Percentiles rank a stretch among this genome's conserved stretches.
These are phyloP conservation scores for Torymus texanus DNA, from an alignment of 2,888 invertebrate genomes.

Conservation along the genomic window DNA sequence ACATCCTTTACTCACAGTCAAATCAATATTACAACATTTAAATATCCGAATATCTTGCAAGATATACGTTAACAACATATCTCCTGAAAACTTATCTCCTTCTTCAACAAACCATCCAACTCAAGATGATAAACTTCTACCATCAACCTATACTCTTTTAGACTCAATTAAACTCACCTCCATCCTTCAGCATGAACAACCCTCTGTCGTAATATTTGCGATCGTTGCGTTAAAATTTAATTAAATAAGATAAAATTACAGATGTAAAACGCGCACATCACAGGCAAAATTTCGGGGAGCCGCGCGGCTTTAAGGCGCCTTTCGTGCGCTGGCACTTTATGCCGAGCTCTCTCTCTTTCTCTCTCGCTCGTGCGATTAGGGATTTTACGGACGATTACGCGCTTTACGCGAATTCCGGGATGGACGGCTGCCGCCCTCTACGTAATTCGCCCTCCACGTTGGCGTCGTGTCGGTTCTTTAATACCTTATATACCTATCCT, in stretches of 20 bases:
- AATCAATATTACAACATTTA: too few species aligned
- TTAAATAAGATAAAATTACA: slow-evolving; percentile 26
- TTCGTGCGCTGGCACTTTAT: slow-evolving; percentile 59
- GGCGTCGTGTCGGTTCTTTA: background rate
- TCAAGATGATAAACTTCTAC: too few species aligned
- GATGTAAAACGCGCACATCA: slow-evolving; percentile 9
- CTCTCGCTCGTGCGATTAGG: slow-evolving; percentile 57
- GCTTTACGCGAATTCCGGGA: slow-evolving; percentile 51
- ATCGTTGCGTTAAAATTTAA: slow-evolving; percentile 29
- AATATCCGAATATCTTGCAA: too few species aligned
- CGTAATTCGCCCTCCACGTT: background rate
- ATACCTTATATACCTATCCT: background rate
- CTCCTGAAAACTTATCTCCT: too few species aligned
- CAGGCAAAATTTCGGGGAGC: slow-evolving; percentile 25
- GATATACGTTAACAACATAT: too few species aligned
- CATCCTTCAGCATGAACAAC: background rate
- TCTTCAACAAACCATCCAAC: too few species aligned
- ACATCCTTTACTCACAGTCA: too few species aligned
- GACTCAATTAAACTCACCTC: background rate
- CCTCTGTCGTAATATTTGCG: background rate
- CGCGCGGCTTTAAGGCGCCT: slow-evolving; percentile 36
- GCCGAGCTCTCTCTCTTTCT: slow-evolving; percentile 35
- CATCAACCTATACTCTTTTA: too few species aligned
- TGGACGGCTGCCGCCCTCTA: background rate
- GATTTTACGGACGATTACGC: slow-evolving; percentile 62